Conservation (phyloP, 2,113 vertebrate species). For the Eublepharis macularius region DNA sequence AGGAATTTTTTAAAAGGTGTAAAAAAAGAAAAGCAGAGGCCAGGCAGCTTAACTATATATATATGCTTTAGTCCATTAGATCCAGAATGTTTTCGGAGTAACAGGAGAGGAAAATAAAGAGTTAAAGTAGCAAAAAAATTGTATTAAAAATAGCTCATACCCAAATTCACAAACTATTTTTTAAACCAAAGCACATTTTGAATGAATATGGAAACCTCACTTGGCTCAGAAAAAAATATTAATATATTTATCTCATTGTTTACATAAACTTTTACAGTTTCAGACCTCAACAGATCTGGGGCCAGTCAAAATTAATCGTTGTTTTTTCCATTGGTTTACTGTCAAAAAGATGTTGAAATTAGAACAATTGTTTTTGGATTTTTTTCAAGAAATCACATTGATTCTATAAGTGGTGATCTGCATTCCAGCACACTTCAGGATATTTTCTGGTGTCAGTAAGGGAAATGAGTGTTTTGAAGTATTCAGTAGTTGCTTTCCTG, state of each 20-base stretch:
- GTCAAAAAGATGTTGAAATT: slow-evolving; percentile 24
- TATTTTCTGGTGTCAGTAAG: slow-evolving; percentile 9
- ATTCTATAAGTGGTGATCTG: slow-evolving; percentile 31
- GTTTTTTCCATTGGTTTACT: slow-evolving; percentile 80
- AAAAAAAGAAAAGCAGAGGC: slow-evolving; percentile 70
- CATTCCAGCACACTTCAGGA: slow-evolving; percentile 41
- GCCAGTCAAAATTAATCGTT: slow-evolving; percentile 83
- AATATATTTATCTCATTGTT: slow-evolving; percentile 99
- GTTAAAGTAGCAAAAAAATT: slow-evolving; percentile 84
- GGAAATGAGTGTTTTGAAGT: slow-evolving; percentile 8
- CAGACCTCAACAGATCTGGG: slow-evolving; percentile 94
- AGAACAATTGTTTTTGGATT: not conserved
- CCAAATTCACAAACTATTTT: slow-evolving; percentile 99
- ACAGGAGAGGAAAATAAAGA: slow-evolving; percentile 75
- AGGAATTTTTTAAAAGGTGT: slow-evolving; percentile 56
- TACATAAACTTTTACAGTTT: slow-evolving; percentile 98
- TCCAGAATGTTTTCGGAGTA: slow-evolving; percentile 88
- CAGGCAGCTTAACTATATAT: slow-evolving; percentile 79
- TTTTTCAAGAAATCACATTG: not conserved
- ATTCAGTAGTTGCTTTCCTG: slow-evolving; percentile 28
- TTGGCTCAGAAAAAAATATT: slow-evolving; percentile 89
- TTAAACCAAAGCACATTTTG: slow-evolving; percentile 99
- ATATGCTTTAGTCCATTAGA: slow-evolving; percentile 84
- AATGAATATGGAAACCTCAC: slow-evolving; percentile 92
- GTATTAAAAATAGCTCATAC: slow-evolving; percentile 91